Base-by-base conservation (phyloP, 35 echinoderm and acorn worm species). In the Apostichopus californicus region DNA sequence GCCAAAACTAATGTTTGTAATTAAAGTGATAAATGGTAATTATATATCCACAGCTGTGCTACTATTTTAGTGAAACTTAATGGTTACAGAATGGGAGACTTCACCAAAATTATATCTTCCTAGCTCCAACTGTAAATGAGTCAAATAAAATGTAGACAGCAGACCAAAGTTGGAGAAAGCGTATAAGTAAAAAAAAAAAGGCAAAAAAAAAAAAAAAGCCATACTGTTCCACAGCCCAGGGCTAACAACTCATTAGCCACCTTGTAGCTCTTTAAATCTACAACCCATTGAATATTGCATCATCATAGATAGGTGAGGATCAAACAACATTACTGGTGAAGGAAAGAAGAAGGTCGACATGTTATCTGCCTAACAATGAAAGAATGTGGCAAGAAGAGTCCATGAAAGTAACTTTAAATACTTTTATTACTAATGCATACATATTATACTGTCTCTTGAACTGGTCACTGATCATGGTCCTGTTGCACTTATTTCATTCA, bases 181-280 rank as follows among this genome's bases (percentile, higher is more conserved):
- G 0, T 68, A 18, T 14, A 68, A 83, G 55, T 6, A 54, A 57
- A 23, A 28, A 46, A 46, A 46, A 34, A 28, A 80, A 34, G 5
- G 20, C 34, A 83, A 54, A 55, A 83, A 83, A 83, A 54, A 11
- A 83, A 83, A 56, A 12, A 79, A 18, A 22, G 18, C 14, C 46
- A 83, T 83, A 83, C 80, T 83, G 80, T 83, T 83, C 80, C 80
- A 83, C 80, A 83, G 80, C 80, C 80, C 80, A 83, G 8, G 64
- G 53, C 80, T 83, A 55, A 55, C 80, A 55, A 83, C 14, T 3
- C 3, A 7, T 83, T 83, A 56, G 55, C 55, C 80, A 20, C 34
- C 80, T 55, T 55, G 9, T 55, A 83, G 52, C 80, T 56, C 52
- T 8, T 81, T 52, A 6, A 83, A 53, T 83, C 80, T n/a, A 14